These are phyloP conservation scores for Bimastos eiseni DNA, from an alignment of 2,888 invertebrate genomes.

Conservation along the genomic window DNA sequence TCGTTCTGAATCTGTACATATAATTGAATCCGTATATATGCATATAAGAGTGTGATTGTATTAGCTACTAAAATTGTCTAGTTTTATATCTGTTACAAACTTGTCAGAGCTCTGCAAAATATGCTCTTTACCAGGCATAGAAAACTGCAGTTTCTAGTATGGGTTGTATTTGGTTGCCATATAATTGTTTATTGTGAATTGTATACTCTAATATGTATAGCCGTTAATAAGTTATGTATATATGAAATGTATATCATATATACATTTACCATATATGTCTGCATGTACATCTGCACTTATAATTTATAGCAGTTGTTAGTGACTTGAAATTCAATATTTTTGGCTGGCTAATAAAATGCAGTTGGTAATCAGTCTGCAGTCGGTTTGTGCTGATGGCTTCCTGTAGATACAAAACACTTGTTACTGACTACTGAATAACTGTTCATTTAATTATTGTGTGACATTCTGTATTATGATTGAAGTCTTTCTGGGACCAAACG, in stretches of 20 bases:
- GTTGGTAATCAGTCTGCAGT: not conserved
- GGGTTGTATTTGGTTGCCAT: not conserved
- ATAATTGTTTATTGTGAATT: not conserved
- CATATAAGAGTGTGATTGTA: not conserved
- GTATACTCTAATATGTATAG: not conserved
- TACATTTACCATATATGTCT: not conserved
- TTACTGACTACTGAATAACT: not conserved
- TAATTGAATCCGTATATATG: not conserved
- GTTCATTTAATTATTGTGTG: not conserved
- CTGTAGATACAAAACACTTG: not conserved
- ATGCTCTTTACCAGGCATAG: not conserved
- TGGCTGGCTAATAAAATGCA: not conserved
- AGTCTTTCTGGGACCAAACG: not conserved
- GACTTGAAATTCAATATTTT: not conserved
- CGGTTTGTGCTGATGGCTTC: not conserved
- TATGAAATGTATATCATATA: not conserved
- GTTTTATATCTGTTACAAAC: not conserved
- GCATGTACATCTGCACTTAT: slow-evolving; percentile 7
- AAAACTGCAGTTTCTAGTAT: slow-evolving; percentile 6
- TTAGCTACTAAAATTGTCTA: not conserved
- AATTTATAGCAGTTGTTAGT: not conserved
- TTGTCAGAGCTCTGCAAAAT: not conserved
- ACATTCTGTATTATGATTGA: not conserved
- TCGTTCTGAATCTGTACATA: not conserved
- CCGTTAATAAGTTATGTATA: not conserved